Conservation (phyloP, 2,113 vertebrate genomes). For the Pseudonaja textilis region DNA sequence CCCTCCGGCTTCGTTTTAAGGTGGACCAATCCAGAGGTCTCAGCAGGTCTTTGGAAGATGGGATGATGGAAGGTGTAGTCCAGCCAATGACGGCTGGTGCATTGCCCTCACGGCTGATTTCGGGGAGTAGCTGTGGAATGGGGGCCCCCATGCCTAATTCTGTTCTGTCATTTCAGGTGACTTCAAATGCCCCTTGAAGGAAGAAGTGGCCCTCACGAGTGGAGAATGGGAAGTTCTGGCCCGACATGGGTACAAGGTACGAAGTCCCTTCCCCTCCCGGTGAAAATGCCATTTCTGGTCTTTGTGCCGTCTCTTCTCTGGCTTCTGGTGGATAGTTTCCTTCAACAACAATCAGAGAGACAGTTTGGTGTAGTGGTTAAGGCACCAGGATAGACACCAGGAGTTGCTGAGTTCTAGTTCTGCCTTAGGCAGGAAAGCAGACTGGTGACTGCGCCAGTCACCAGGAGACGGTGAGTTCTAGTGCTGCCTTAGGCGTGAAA, state of each 20-base stretch:
- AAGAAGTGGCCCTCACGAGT: conserved; percentile 86
- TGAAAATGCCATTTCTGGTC: too few species aligned
- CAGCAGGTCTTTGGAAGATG: not conserved
- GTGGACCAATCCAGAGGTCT: not conserved
- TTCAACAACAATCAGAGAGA: not conserved
- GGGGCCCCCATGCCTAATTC: not conserved
- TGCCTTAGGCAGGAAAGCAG: not conserved
- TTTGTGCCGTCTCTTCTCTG: not conserved
- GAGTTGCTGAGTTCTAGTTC: not conserved
- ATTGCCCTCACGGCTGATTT: not conserved
- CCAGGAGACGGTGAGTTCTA: not conserved
- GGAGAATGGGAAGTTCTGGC: conserved; percentile 96
- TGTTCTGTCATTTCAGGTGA: conserved; percentile 71
- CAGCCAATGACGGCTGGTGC: not conserved
- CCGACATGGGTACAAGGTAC: conserved; percentile 92
- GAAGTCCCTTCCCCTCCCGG: not conserved
- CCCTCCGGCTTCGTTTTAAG: not conserved
- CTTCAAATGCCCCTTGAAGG: conserved; percentile 89
- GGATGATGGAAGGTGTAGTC: not conserved
- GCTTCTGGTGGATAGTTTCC: not conserved
- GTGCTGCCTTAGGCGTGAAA: not conserved
- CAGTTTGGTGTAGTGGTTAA: not conserved
- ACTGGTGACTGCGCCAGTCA: not conserved
- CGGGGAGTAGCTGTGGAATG: not conserved
- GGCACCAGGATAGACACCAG: not conserved